Conservation (phyloP, 2,797 vertebrate genomes). For the Poeciliopsis gracilis region DNA sequence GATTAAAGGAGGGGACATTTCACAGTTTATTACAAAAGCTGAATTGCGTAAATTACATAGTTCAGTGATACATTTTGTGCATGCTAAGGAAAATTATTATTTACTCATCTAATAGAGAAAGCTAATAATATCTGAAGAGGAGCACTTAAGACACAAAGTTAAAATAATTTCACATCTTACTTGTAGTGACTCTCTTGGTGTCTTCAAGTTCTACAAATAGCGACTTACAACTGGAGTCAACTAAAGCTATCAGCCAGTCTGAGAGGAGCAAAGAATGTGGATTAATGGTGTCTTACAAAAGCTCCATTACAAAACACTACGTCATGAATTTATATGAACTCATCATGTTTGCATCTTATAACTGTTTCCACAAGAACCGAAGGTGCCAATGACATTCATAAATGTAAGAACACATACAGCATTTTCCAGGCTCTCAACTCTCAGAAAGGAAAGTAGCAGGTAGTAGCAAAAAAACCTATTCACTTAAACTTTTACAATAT, state of each 20-base stretch:
- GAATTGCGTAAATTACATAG: conserved; percentile 17
- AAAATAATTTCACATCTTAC: neutral
- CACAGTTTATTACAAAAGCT: conserved; percentile 27
- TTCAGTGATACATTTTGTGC: conserved; percentile 1
- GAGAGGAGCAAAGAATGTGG: neutral
- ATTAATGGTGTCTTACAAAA: neutral
- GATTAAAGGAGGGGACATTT: conserved; percentile 55
- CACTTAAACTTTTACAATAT: neutral
- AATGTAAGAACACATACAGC: neutral
- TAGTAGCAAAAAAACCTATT: neutral
- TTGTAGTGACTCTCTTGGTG: neutral
- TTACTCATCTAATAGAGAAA: conserved; percentile 10
- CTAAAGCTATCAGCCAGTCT: neutral
- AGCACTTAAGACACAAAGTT: neutral
- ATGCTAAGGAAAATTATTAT: conserved; percentile 21
- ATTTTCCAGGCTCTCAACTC: neutral
- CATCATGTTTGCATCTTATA: neutral
- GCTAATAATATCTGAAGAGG: neutral
- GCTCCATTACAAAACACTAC: neutral
- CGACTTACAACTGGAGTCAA: neutral
- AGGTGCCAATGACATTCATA: neutral
- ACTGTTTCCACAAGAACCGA: neutral
- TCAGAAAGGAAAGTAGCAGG: neutral
- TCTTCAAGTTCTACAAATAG: neutral
- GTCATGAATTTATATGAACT: neutral